These are phyloP conservation scores for Drosophila orosa DNA, from an alignment of 1,140 invertebrate genomes.

Conservation along the genomic window DNA sequence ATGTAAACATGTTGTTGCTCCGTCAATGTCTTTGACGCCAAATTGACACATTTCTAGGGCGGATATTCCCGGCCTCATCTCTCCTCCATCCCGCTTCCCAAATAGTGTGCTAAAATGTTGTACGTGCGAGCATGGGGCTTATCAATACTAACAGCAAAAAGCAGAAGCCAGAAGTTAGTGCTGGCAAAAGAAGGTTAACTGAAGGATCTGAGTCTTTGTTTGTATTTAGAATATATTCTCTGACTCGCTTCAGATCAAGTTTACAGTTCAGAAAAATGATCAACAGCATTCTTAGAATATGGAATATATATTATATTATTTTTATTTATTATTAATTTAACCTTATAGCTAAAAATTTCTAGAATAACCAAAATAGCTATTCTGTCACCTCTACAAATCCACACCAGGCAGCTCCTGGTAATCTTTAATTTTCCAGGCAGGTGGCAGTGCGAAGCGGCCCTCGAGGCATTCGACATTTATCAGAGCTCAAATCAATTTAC, in stretches of 20 bases:
- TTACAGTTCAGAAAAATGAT: too few relatives aligned
- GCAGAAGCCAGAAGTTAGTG: slow-evolving; percentile 1
- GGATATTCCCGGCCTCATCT: slow-evolving; percentile 31
- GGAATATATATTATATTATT: too few relatives aligned
- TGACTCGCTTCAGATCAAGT: background rate
- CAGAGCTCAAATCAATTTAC: slow-evolving; percentile 70
- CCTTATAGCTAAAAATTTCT: background rate
- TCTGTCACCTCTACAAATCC: background rate
- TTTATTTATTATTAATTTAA: background rate
- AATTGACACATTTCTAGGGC: slow-evolving; percentile 73
- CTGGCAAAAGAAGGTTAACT: background rate
- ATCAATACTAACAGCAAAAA: slow-evolving; percentile 47
- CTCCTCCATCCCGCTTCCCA: slow-evolving; percentile 28
- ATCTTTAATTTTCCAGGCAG: slow-evolving; percentile 70
- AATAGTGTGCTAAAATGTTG: slow-evolving; percentile 74
- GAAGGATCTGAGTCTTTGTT: background rate
- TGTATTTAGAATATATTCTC: background rate
- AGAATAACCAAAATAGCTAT: background rate
- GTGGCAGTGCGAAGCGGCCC: slow-evolving; percentile 26
- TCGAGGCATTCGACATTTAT: slow-evolving; percentile 57
- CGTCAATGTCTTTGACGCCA: slow-evolving; percentile 69
- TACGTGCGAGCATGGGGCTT: slow-evolving; percentile 50
- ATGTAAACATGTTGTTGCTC: slow-evolving; percentile 75
- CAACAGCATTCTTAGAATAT: too few relatives aligned
- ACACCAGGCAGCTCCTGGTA: slow-evolving; percentile 3